Evolutionary conservation across 2,113 vertebrate genomes (phyloP).

Genomic region (Prunella himalayana): DNA sequence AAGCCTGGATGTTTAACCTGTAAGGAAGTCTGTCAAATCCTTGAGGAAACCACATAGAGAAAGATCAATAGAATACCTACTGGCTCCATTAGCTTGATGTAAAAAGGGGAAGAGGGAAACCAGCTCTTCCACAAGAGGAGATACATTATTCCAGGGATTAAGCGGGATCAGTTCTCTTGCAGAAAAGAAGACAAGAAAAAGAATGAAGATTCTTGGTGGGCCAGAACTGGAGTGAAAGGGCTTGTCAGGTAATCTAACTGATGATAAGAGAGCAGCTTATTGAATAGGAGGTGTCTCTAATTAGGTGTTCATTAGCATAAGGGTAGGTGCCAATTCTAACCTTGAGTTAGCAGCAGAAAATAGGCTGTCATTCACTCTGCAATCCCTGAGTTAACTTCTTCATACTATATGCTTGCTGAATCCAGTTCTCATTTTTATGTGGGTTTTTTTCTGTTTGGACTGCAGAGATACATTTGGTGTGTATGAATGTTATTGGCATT

Average conservation of each 20-base stretch:
- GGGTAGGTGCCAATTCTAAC: slow-evolving; percentile 71
- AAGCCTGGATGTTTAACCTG: slow-evolving; percentile 76
- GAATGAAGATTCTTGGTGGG: slow-evolving; percentile 75
- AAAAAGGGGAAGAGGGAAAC: slow-evolving; percentile 76
- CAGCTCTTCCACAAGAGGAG: slow-evolving; percentile 77
- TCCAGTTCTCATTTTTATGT: not conserved
- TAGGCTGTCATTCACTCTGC: slow-evolving; percentile 57
- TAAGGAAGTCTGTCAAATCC: slow-evolving; percentile 81
- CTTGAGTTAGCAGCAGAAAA: slow-evolving; percentile 54
- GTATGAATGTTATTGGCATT: not conserved
- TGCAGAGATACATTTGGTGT: not conserved
- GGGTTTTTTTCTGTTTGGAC: not conserved
- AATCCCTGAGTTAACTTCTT: slow-evolving; percentile 10
- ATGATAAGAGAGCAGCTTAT: slow-evolving; percentile 74
- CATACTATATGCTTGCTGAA: not conserved
- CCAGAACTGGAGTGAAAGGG: slow-evolving; percentile 77
- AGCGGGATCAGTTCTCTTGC: slow-evolving; percentile 77
- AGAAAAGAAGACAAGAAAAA: slow-evolving; percentile 74
- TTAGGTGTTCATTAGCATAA: slow-evolving; percentile 79
- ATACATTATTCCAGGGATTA: slow-evolving; percentile 89
- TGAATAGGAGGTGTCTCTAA: slow-evolving; percentile 80
- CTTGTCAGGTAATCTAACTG: slow-evolving; percentile 83
- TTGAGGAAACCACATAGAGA: slow-evolving; percentile 79
- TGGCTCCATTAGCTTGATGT: slow-evolving; percentile 92
- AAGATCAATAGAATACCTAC: slow-evolving; percentile 90